A percentile compares a stretch with the other conserved stretches of the same genome.
Conservation (phyloP, 2,888 invertebrate species). For the Leucozona laternaria region DNA sequence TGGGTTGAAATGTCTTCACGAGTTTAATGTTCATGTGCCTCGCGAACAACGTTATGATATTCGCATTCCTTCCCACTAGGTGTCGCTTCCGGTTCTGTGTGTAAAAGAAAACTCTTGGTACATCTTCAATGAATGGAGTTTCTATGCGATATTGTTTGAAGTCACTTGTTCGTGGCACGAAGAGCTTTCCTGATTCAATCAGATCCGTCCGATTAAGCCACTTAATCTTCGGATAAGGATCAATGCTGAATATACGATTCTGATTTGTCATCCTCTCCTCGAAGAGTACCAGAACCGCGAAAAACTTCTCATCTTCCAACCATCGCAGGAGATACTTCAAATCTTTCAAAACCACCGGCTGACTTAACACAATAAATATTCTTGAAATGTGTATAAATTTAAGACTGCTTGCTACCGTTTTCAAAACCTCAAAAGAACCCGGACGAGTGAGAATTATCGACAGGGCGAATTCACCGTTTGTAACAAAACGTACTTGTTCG, state of each 20-base stretch:
- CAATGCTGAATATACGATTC: neutral
- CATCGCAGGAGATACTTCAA: conserved; percentile 1
- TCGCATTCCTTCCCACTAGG: conserved; percentile 10
- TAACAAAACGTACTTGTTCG: neutral
- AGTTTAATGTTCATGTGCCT: neutral
- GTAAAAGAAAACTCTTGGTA: conserved; percentile 10
- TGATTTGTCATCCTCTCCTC: neutral
- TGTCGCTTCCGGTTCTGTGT: neutral
- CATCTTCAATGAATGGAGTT: conserved; percentile 7
- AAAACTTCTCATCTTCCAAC: conserved; percentile 3
- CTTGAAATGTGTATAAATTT: neutral
- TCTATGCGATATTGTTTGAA: conserved; percentile 15
- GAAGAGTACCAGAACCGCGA: neutral
- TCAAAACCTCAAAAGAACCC: neutral
- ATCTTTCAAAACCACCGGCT: neutral
- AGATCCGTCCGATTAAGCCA: conserved; percentile 11
- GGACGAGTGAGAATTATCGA: neutral
- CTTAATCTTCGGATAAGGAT: neutral
- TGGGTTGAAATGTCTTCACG: neutral
- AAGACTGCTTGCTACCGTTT: neutral
- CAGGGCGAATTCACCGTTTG: neutral
- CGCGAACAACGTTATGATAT: conserved; percentile 4
- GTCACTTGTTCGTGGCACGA: neutral
- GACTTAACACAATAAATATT: neutral
- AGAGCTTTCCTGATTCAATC: neutral